Percentiles rank a stretch among this genome's conserved stretches.
Conservation (phyloP, 2,888 invertebrate species). For the Buathra laborator region DNA sequence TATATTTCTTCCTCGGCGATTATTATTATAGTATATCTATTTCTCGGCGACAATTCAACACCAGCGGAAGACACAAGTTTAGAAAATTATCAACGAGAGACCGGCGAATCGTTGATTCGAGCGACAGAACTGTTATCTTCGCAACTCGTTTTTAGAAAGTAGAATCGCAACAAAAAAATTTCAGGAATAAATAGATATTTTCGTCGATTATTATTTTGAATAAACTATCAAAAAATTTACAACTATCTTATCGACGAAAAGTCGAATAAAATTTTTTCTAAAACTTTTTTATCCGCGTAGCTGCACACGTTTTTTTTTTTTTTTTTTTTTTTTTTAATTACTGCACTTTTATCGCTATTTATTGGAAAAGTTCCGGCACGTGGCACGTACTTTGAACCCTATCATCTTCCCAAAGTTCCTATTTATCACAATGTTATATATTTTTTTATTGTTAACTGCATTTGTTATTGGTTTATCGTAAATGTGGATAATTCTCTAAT, state of each 20-base stretch:
- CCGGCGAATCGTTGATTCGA: background rate
- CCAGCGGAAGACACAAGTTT: background rate
- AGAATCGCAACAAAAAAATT: background rate
- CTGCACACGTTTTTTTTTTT: constrained; percentile 7
- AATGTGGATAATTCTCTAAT: constrained; percentile 39
- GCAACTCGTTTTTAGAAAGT: background rate
- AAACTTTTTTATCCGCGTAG: background rate
- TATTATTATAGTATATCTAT: constrained; percentile 29
- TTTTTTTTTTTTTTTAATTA: constrained; percentile 10
- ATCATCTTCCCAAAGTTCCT: constrained; percentile 62
- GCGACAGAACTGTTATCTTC: background rate
- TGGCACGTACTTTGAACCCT: constrained; percentile 77
- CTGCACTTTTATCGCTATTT: constrained; percentile 30
- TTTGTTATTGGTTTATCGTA: constrained; percentile 41
- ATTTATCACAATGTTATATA: constrained; percentile 45
- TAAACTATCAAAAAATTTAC: background rate
- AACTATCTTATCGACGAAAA: background rate
- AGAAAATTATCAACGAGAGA: background rate
- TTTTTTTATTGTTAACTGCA: constrained; percentile 33
- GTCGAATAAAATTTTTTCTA: background rate
- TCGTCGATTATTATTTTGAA: background rate
- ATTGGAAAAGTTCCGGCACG: constrained; percentile 28
- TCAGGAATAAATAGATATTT: background rate
- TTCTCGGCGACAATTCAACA: constrained; percentile 1
- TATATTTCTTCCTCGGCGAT: constrained; percentile 14